These are phyloP conservation scores for Argopecten irradians DNA, from an alignment of 1,140 invertebrate genomes.

Conservation along the genomic window DNA sequence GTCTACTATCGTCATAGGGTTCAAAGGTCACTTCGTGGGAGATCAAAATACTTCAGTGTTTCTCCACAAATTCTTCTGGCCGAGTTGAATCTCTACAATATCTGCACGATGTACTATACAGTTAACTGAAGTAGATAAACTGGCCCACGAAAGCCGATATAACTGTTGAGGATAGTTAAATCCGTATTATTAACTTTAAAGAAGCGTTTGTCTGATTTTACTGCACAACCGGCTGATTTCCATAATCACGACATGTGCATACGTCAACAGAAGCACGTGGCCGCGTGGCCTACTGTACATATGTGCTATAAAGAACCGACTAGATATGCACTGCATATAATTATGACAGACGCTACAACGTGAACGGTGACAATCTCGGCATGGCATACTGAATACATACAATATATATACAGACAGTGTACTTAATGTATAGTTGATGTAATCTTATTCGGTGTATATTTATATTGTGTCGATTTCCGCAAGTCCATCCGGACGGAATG, in stretches of 20 bases:
- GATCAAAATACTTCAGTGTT: slow-evolving; percentile 24
- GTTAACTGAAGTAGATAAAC: neutral
- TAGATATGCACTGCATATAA: neutral
- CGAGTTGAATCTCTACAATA: neutral
- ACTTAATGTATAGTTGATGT: no score
- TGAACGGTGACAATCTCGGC: neutral
- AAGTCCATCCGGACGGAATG: no score
- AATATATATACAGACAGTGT: no score
- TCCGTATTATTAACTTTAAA: neutral
- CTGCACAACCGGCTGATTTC: neutral
- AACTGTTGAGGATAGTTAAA: neutral
- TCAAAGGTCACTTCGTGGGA: slow-evolving; percentile 44
- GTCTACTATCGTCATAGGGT: slow-evolving; percentile 35
- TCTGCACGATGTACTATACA: neutral
- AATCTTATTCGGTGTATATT: no score
- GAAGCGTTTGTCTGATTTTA: neutral
- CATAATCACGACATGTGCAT: neutral
- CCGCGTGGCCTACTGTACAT: neutral
- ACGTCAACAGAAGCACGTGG: slow-evolving; percentile 9
- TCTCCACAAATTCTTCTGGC: slow-evolving; percentile 10
- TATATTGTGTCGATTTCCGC: no score
- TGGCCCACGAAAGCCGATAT: neutral
- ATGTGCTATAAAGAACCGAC: neutral
- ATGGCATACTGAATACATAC: no score
- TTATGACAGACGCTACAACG: neutral